Evolutionary conservation across 2,797 vertebrate species (phyloP), one percentile per base, ranked within the genome.

Genomic region (Holocentrus rufus): DNA sequence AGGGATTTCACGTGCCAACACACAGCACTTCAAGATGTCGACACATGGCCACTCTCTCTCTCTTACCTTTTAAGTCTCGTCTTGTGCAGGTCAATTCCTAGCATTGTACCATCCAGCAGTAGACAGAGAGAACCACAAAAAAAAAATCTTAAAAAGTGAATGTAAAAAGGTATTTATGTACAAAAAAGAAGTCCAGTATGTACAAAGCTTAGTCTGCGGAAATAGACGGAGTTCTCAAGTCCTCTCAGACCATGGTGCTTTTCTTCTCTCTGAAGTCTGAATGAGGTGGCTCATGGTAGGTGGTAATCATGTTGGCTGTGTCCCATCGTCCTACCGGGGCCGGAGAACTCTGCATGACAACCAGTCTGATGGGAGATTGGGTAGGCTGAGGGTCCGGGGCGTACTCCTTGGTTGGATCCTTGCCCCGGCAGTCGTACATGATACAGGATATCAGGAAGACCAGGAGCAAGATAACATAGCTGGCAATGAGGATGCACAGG

Each of bases 361-460:
- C 95, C 86, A 98, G 88, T 70, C 90, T 91, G 85, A 98, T 94
- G 0, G 96, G 95, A 4, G 96, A 91, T 91, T 95, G 95, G n/a
- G 94, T 92, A 0, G 92, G 91, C 2, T 92, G 74, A 11, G 94
- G 92, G 85, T 98, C 96, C 0, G 96, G 94, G 20, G 95, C 93
- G 1, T 95, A 96, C 79, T 99, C 96, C 90, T 98, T 97, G 56
- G 94, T 96, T 65, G 98, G 98, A 85, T 99, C 97, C 89, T 96
- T 98, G 83, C 98, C 98, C 76, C 96, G 90, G 89, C 98, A 99
- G 93, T 99, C 98, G 25, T 99, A 99, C 65, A 99, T 95, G 83
- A 98, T 92, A 0, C 98, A 99, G 49, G 98, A 99, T 87, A 99
- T 94, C 69, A 99, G 95, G 88, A 99, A 99, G 74, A 99, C 95